These are phyloP conservation scores for Sturnira hondurensis DNA, from an alignment of 2,113 vertebrate species.

Conservation along the genomic window DNA sequence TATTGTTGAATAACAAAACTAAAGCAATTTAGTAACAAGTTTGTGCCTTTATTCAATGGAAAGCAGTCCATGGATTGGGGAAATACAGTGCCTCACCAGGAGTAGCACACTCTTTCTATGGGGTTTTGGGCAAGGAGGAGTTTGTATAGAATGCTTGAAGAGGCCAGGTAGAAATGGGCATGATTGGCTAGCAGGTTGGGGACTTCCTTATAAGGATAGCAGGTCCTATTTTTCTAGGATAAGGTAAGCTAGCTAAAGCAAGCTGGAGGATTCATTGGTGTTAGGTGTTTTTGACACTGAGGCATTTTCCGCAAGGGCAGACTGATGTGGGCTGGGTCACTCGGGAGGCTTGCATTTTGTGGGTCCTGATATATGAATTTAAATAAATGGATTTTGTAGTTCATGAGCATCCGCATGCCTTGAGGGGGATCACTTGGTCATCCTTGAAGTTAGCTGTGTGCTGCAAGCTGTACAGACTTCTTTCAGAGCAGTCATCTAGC, in stretches of 20 bases:
- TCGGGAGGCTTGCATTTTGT: background rate
- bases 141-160: background rate
- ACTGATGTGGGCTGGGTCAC: background rate
- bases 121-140: accelerated
- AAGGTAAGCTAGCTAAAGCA: background rate
- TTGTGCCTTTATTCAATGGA: background rate
- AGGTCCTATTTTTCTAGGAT: background rate
- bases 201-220: background rate
- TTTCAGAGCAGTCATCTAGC: background rate
- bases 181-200: background rate
- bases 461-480: background rate
- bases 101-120: background rate
- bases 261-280: background rate
- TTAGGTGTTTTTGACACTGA: background rate
- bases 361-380: background rate
- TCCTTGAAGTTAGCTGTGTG: background rate
- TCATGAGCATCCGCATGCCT: background rate
- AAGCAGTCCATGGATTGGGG: background rate
- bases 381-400: background rate
- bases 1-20: background rate
- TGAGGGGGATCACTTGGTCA: background rate
- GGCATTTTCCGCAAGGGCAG: background rate
- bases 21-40: background rate
- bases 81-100: background rate
- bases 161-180: background rate